Evolutionary conservation across 2,113 vertebrate species (phyloP).

Genomic region (Arenaria interpres): DNA sequence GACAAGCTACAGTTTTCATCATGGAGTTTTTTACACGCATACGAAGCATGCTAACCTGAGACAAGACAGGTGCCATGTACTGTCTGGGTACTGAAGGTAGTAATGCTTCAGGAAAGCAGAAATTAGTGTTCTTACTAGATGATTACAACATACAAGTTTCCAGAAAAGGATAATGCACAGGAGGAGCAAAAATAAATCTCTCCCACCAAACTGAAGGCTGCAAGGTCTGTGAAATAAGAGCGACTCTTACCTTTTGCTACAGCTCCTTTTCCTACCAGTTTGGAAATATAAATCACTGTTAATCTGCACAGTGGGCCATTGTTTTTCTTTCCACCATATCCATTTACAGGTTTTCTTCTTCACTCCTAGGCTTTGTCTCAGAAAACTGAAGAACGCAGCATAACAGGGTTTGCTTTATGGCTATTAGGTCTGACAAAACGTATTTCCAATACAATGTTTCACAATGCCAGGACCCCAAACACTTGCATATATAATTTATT

Average conservation of each 20-base stretch:
- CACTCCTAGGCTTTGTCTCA: background rate
- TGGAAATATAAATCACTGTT: background rate
- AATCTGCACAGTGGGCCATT: background rate
- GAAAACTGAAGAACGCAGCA: background rate
- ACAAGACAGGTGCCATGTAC: background rate
- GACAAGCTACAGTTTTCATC: background rate
- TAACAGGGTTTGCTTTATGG: background rate
- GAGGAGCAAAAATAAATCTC: background rate
- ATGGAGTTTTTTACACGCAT: accelerated
- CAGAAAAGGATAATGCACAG: background rate
- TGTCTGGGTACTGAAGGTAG: background rate
- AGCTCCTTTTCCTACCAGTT: background rate
- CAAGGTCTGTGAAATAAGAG: background rate
- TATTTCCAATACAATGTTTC: background rate
- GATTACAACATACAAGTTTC: background rate
- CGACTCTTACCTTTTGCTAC: background rate
- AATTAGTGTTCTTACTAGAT: background rate
- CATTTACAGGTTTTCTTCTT: background rate
- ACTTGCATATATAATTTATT: background rate
- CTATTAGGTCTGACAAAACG: background rate
- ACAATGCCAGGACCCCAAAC: background rate
- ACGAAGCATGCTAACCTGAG: background rate
- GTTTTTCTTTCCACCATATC: background rate
- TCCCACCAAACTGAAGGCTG: background rate
- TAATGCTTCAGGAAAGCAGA: background rate